These are phyloP conservation scores for Palythoa grandiflora DNA, from an alignment of 92 coral and sea anemone genomes.

Conservation along the genomic window DNA sequence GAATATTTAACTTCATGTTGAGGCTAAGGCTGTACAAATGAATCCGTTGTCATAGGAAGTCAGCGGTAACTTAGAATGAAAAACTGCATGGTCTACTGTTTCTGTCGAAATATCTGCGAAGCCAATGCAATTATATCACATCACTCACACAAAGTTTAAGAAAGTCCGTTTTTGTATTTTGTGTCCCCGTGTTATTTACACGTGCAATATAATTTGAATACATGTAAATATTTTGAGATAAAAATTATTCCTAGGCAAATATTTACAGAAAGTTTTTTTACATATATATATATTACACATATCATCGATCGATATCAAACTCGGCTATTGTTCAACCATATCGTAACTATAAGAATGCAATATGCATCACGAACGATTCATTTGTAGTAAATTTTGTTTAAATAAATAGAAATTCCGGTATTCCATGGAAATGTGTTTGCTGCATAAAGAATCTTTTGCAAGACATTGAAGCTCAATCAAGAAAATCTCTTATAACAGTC, in stretches of 20 bases:
- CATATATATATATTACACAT: conserved; percentile 35
- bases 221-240: conserved; percentile 30
- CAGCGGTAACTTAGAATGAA: too few relatives aligned
- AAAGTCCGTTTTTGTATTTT: neutral
- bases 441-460: neutral
- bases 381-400: conserved; percentile 1
- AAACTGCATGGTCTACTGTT: too few relatives aligned
- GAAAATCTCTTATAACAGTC: too few relatives aligned
- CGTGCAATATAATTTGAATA: conserved; percentile 9
- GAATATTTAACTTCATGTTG: too few relatives aligned
- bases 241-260: conserved; percentile 1
- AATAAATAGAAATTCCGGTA: neutral
- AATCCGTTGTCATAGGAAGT: too few relatives aligned
- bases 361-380: conserved; percentile 12
- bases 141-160: neutral
- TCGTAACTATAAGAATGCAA: neutral
- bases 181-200: conserved; percentile 29
- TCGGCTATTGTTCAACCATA: neutral
- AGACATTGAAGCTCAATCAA: neutral
- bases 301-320: neutral
- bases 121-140: neutral
- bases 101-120: too few relatives aligned
- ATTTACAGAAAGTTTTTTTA: conserved; percentile 20
- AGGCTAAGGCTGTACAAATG: too few relatives aligned
- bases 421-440: neutral